Percentiles rank a stretch among this genome's conserved stretches.
These are phyloP conservation scores for Myotis lucifugus DNA, from an alignment of 2,113 vertebrate species.

Conservation along the genomic window DNA sequence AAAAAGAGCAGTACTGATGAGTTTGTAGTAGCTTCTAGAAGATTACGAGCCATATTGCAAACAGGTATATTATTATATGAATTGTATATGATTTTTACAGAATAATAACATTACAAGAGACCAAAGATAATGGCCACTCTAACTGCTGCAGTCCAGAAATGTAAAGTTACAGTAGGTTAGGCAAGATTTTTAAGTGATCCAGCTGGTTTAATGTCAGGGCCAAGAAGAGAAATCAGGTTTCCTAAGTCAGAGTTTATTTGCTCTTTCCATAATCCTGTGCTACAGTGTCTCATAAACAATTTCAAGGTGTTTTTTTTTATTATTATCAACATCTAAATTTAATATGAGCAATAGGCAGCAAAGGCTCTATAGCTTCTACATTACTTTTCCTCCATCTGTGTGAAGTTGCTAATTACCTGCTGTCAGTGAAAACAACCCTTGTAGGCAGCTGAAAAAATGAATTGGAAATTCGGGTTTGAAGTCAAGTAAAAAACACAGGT, in stretches of 20 bases:
- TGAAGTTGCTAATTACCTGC: conserved; percentile 77
- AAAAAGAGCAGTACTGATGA: background rate
- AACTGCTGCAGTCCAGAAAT: background rate
- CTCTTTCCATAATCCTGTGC: background rate
- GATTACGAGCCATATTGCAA: background rate
- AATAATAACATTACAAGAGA: background rate
- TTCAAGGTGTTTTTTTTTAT: conserved; percentile 40
- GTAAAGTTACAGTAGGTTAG: background rate
- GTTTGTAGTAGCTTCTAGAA: background rate
- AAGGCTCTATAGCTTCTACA: background rate
- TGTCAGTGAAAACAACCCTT: conserved; percentile 72
- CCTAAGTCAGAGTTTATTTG: background rate
- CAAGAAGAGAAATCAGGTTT: conserved; percentile 30
- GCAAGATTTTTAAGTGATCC: background rate
- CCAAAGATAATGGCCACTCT: background rate
- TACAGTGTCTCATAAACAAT: conserved; percentile 20
- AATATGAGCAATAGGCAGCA: background rate
- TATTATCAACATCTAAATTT: conserved; percentile 43
- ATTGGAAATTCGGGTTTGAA: conserved; percentile 67
- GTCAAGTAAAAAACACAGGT: conserved; percentile 72
- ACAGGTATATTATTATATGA: background rate
- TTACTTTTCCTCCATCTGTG: conserved; percentile 14
- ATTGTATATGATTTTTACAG: background rate
- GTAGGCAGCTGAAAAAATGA: conserved; percentile 60
- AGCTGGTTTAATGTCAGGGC: background rate